Conservation (phyloP, 2,113 vertebrate genomes). For the Calyptomena viridis region DNA sequence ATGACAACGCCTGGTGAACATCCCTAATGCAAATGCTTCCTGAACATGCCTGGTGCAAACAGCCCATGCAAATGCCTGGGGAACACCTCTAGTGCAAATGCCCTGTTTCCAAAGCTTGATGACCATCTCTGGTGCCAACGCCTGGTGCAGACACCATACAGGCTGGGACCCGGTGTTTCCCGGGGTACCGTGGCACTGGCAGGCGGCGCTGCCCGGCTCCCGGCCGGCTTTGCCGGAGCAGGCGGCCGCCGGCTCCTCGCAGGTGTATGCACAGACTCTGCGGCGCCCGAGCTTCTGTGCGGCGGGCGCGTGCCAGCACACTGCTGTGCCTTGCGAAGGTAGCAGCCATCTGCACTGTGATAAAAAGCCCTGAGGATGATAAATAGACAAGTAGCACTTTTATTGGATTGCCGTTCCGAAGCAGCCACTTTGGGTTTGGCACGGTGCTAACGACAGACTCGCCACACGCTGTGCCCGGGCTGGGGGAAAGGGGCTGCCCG, state of each 20-base stretch:
- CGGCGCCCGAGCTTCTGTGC: conserved; percentile 63
- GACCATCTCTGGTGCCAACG: neutral
- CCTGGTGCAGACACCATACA: neutral
- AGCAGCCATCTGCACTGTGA: conserved; percentile 83
- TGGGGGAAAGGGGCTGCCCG: neutral
- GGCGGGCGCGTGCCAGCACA: conserved; percentile 72
- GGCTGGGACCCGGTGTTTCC: neutral
- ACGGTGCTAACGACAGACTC: conserved; percentile 78
- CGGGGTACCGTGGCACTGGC: neutral
- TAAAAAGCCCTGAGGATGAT: conserved; percentile 84
- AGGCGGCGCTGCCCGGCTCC: neutral
- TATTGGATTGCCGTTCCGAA: conserved; percentile 80
- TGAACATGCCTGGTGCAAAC: neutral
- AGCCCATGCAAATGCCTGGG: rapidly evolving
- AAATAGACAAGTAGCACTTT: conserved; percentile 82
- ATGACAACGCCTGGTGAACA: neutral
- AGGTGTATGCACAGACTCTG: conserved; percentile 73
- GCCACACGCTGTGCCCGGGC: neutral
- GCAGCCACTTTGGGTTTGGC: conserved; percentile 84
- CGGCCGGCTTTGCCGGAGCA: neutral
- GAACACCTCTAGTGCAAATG: neutral
- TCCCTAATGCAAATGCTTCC: neutral
- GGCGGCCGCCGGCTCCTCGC: conserved; percentile 36
- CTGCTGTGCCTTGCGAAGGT: conserved; percentile 78
- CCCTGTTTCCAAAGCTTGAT: rapidly evolving